Conservation (phyloP, 2,797 vertebrate genomes). For the Rachycentron canadum region DNA sequence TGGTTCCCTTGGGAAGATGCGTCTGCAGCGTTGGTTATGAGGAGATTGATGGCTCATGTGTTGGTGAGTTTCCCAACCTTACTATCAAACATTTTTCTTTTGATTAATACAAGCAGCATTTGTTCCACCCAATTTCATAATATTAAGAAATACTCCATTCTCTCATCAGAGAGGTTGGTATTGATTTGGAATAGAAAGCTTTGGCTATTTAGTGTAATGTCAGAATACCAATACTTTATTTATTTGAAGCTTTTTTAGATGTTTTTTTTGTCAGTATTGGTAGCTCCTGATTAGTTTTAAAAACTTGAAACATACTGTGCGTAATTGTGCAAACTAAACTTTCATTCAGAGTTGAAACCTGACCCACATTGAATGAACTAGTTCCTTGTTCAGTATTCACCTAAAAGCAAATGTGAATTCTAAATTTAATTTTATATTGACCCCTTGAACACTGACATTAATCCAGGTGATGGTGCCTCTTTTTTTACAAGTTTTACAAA, state of each 20-base stretch:
- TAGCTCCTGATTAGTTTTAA: not conserved
- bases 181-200: no score
- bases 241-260: no score
- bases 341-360: not conserved
- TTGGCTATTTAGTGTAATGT: no score
- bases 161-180: not conserved
- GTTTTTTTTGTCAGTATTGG: not conserved
- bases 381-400: not conserved
- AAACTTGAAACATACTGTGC: not conserved
- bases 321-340: not conserved
- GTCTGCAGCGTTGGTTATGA: constrained; percentile 94
- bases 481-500: no score
- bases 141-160: not conserved
- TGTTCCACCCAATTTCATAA: not conserved
- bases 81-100: not conserved
- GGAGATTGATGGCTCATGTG: constrained; percentile 91
- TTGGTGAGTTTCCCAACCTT: constrained; percentile 85
- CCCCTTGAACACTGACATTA: not conserved
- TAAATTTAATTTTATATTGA: constrained; percentile 14
- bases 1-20: constrained; percentile 93
- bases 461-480: no score
- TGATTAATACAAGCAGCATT: not conserved
- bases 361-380: not conserved
- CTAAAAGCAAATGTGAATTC: not conserved
- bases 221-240: not conserved